Percentiles rank a stretch among this genome's conserved stretches.
Conservation (phyloP, 1,140 invertebrate genomes). For the Trigoniulus corallinus region DNA sequence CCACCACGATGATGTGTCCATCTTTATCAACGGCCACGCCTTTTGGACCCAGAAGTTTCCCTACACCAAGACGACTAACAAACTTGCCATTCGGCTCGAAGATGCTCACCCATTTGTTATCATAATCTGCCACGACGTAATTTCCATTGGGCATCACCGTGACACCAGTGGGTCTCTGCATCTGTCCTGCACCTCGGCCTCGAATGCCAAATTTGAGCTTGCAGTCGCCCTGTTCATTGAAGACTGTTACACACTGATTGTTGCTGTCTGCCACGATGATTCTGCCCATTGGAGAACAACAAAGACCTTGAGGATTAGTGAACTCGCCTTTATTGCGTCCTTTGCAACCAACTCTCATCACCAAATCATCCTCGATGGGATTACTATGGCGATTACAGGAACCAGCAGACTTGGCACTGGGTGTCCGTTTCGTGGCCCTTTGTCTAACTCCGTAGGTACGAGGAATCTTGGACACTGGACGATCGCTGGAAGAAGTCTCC, state of each 20-base stretch:
- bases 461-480: slow-evolving; percentile 16
- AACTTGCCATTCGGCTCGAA: slow-evolving; percentile 37
- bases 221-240: slow-evolving; percentile 23
- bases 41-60: slow-evolving; percentile 37
- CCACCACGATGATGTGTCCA: slow-evolving; percentile 38
- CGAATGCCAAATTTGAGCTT: slow-evolving; percentile 31
- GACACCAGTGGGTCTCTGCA: slow-evolving; percentile 38
- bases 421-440: slow-evolving; percentile 24
- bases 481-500: slow-evolving; percentile 17
- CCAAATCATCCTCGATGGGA: slow-evolving; percentile 32
- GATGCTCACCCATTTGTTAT: slow-evolving; percentile 39
- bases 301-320: slow-evolving; percentile 38
- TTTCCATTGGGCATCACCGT: slow-evolving; percentile 32
- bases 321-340: slow-evolving; percentile 38
- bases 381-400: slow-evolving; percentile 26
- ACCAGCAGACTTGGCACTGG: slow-evolving; percentile 26
- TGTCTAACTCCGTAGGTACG: slow-evolving; percentile 18
- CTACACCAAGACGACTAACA: slow-evolving; percentile 34
- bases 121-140: slow-evolving; percentile 39
- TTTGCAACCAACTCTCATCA: slow-evolving; percentile 29
- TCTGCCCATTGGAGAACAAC: slow-evolving; percentile 22
- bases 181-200: slow-evolving; percentile 32
- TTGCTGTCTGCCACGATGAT: slow-evolving; percentile 39
- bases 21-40: slow-evolving; percentile 33
- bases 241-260: slow-evolving; percentile 37